Conservation (phyloP, 2,888 invertebrate species). For the Cepaea hortensis region DNA sequence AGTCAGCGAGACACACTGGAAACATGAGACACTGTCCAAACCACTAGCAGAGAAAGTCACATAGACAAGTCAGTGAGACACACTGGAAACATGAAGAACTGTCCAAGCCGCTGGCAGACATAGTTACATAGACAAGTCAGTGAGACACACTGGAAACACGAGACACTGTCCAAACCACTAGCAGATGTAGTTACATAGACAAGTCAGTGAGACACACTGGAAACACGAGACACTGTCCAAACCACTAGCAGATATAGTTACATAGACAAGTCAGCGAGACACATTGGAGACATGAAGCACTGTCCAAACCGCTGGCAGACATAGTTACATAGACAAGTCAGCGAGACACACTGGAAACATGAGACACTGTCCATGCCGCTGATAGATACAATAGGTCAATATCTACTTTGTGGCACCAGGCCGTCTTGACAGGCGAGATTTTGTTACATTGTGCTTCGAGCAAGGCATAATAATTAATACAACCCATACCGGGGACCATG, state of each 20-base stretch:
- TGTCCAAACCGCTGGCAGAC: no score
- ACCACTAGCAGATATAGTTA: no score
- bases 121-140: slow-evolving; percentile 73
- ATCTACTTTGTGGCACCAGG: no score
- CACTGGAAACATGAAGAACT: slow-evolving; percentile 81
- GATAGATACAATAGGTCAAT: background rate
- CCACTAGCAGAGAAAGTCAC: no score
- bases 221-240: slow-evolving; percentile 72
- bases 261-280: slow-evolving; percentile 79
- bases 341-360: background rate
- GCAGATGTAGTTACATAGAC: no score
- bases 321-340: no score
- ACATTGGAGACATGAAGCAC: slow-evolving; percentile 81
- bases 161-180: no score
- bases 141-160: slow-evolving; percentile 84
- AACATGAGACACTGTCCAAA: slow-evolving; percentile 59
- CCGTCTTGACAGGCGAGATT: no score
- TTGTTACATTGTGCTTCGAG: no score
- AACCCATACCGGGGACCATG: no score
- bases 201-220: slow-evolving; percentile 84
- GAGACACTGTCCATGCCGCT: background rate
- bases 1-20: slow-evolving; percentile 85
- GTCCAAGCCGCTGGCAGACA: no score
- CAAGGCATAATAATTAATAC: no score
- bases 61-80: slow-evolving; percentile 79